A percentile compares a stretch with the other conserved stretches of the same genome.
These are phyloP conservation scores for Dioctria linearis DNA, from an alignment of 2,888 invertebrate species.

Conservation along the genomic window DNA sequence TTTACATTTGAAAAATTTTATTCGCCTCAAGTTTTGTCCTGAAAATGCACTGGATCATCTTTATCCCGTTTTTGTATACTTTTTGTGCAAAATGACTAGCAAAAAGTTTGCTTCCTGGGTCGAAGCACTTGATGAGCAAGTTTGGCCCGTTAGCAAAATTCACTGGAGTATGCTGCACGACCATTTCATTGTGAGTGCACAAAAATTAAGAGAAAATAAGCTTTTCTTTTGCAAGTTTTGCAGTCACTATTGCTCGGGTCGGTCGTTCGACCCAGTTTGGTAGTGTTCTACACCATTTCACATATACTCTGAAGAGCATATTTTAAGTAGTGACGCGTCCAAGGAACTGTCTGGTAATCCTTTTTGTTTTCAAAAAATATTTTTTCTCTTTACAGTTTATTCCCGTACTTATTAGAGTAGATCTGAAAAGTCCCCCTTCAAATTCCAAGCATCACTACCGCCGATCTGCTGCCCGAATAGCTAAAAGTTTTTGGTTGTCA, in stretches of 20 bases:
- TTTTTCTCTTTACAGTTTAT: no score
- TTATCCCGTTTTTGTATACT: background rate
- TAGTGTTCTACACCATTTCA: background rate
- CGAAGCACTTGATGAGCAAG: constrained; percentile 39
- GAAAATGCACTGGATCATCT: constrained; percentile 39
- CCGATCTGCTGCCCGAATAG: background rate
- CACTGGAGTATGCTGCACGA: constrained; percentile 26
- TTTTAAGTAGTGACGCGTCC: constrained; percentile 19
- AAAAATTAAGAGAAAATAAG: constrained; percentile 38
- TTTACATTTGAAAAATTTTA: constrained; percentile 33
- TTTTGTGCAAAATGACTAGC: background rate
- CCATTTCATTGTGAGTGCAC: constrained; percentile 10
- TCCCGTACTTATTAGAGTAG: background rate
- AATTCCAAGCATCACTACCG: constrained; percentile 21
- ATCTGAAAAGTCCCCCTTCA: background rate
- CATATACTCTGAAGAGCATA: constrained; percentile 9
- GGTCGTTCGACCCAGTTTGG: background rate
- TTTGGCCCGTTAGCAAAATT: constrained; percentile 20
- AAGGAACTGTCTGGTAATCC: background rate
- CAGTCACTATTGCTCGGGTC: background rate
- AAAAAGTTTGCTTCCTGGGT: constrained; percentile 11
- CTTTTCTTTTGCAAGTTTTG: background rate
- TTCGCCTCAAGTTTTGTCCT: constrained; percentile 38
- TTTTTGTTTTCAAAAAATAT: constrained; percentile 30
- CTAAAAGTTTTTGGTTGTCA: constrained; percentile 39